Conservation (phyloP, 2,797 vertebrate species). For the Enteromius anoplus region DNA sequence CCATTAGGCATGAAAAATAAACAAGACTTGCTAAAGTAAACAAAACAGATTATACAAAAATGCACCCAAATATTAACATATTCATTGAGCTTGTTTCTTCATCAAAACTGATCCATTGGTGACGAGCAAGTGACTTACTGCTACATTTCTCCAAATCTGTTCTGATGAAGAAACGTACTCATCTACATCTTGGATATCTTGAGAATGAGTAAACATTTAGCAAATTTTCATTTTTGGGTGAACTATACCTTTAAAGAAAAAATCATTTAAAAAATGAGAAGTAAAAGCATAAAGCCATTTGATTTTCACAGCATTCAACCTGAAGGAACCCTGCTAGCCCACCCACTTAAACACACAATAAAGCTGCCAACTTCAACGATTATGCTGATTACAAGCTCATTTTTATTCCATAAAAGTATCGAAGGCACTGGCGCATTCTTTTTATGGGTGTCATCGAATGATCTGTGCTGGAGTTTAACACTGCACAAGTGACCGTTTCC, state of each 20-base stretch:
- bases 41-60: slow-evolving; percentile 14
- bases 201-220: background rate
- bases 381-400: background rate
- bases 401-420: background rate
- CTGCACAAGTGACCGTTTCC: background rate
- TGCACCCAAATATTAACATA: background rate
- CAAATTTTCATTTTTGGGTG: background rate
- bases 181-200: background rate
- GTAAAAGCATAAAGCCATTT: background rate
- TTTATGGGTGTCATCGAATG: background rate
- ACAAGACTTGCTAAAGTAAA: slow-evolving; percentile 49
- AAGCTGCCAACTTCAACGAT: background rate
- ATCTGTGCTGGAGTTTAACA: background rate
- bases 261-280: background rate
- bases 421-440: background rate
- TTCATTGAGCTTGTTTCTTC: background rate
- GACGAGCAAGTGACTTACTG: background rate
- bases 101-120: background rate
- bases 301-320: background rate
- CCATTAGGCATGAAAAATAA: slow-evolving; percentile 50
- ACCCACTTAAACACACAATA: background rate
- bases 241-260: background rate
- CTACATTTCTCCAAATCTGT: background rate
- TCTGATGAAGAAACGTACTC: background rate
- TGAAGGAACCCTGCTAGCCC: background rate